These are phyloP conservation scores for Apaloderma vittatum DNA, from an alignment of 2,113 vertebrate genomes.

Conservation along the genomic window DNA sequence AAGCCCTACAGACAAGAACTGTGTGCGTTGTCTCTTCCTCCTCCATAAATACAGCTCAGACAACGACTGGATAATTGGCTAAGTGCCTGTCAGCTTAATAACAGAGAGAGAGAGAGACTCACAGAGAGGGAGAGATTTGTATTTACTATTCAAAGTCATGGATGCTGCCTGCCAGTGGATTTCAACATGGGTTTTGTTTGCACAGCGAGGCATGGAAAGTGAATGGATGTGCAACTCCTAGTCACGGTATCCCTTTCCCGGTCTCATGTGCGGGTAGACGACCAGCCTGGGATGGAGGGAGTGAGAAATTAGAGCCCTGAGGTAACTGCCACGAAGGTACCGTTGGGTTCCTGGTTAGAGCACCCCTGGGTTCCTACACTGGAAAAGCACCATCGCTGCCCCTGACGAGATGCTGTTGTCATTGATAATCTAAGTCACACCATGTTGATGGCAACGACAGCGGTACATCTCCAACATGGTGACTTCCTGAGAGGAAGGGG, in stretches of 20 bases:
- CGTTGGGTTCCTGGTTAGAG: fast-evolving
- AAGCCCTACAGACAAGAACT: conserved; percentile 64
- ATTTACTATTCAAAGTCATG: conserved; percentile 63
- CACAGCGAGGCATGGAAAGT: neutral
- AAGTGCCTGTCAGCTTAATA: conserved; percentile 72
- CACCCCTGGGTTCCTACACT: neutral
- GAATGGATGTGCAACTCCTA: neutral
- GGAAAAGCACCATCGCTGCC: neutral
- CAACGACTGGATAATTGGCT: conserved; percentile 68
- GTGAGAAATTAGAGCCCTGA: neutral
- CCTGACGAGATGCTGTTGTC: neutral
- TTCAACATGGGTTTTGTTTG: conserved; percentile 50
- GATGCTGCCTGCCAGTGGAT: conserved; percentile 45
- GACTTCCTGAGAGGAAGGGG: neutral
- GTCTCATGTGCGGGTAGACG: neutral
- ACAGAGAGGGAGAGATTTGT: conserved; percentile 18
- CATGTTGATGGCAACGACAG: neutral
- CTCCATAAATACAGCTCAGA: conserved; percentile 69
- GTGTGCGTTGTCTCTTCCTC: conserved; percentile 42
- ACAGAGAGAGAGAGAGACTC: conserved; percentile 2
- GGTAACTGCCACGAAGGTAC: neutral
- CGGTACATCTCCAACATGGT: neutral
- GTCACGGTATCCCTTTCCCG: neutral
- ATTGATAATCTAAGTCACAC: neutral
- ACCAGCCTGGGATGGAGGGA: neutral